phyloP scores from a whole-genome alignment of 2,113 vertebrate species.

The Glareola pratincola region DNA sequence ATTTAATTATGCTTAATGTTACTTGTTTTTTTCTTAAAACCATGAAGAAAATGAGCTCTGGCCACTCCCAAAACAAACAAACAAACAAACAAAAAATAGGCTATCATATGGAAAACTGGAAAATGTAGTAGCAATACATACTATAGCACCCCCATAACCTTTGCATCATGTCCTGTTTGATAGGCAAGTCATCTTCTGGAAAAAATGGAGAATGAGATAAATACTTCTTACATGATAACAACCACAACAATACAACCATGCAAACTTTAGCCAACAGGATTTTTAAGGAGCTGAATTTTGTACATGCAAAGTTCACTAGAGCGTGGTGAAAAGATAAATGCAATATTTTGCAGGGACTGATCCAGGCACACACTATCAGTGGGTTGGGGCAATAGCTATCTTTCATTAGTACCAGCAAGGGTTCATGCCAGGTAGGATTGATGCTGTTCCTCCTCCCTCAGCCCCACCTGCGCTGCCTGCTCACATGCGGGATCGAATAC shows the following conservation, averaged over 20 bases:
- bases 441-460: neutral
- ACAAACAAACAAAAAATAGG: neutral
- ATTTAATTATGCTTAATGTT: neutral
- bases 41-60: neutral
- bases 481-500: accelerated
- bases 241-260: neutral
- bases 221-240: neutral
- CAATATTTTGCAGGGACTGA: neutral
- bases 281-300: neutral
- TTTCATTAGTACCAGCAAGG: neutral
- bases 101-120: neutral
- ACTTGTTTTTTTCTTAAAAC: neutral
- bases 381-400: neutral
- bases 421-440: neutral
- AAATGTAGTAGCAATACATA: neutral
- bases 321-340: neutral
- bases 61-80: neutral
- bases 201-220: neutral
- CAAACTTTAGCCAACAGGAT: neutral
- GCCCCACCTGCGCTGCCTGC: neutral
- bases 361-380: neutral
- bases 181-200: neutral
- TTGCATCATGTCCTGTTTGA: neutral
- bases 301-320: accelerated
- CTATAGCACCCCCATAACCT: neutral